phyloP scores from a whole-genome alignment of 1,140 invertebrate genomes.

The Manduca sexta region DNA sequence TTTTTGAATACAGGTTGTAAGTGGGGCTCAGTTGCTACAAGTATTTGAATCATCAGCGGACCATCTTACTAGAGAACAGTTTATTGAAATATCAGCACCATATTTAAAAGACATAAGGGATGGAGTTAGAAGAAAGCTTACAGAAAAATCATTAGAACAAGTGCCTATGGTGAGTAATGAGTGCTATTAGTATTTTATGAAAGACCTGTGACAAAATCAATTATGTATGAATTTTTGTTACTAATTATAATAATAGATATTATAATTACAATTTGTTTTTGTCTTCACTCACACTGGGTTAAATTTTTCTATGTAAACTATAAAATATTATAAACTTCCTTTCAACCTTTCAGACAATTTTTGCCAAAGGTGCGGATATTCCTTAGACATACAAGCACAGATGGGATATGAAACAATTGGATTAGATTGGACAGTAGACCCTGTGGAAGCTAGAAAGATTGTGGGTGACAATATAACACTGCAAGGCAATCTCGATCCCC shows the following conservation, averaged over 20 bases:
- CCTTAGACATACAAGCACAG: constrained; percentile 84
- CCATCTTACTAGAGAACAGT: constrained; percentile 87
- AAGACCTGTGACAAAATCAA: no score
- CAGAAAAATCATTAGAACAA: constrained; percentile 75
- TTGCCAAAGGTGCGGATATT: constrained; percentile 95
- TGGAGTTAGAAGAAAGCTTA: constrained; percentile 79
- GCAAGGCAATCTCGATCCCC: constrained; percentile 97
- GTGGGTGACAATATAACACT: constrained; percentile 87
- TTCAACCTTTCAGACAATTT: constrained; percentile 80
- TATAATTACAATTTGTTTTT: no score
- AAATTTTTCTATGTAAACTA: no score
- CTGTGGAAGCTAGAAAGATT: constrained; percentile 80
- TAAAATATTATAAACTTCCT: no score
- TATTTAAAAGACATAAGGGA: constrained; percentile 85
- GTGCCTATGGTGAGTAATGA: constrained; percentile 87
- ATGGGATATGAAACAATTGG: constrained; percentile 93
- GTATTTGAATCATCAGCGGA: constrained; percentile 98
- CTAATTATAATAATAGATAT: no score
- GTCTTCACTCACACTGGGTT: no score
- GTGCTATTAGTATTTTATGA: no score
- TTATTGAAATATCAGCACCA: constrained; percentile 83
- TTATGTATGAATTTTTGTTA: no score
- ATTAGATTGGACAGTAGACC: constrained; percentile 96
- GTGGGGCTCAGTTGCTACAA: constrained; percentile 93
- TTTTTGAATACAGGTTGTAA: constrained; percentile 79